Percentiles rank a stretch among this genome's conserved stretches.
Conservation (phyloP, 2,888 invertebrate species). For the Aleiodes testaceus region DNA sequence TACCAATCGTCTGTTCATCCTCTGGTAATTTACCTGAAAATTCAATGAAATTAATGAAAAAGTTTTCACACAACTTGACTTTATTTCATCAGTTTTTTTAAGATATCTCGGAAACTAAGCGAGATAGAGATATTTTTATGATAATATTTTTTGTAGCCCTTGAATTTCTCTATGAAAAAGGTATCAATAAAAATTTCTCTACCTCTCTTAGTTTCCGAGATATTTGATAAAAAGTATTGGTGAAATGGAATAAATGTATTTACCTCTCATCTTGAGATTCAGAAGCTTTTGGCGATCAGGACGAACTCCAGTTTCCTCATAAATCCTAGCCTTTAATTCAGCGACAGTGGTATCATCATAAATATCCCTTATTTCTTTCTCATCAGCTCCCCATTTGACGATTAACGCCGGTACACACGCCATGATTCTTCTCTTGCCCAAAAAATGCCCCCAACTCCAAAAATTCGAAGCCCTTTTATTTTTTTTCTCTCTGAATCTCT, state of each 20-base stretch:
- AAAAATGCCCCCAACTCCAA: not conserved
- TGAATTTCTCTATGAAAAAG: too few species aligned
- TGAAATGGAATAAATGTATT: too few species aligned
- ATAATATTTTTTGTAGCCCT: too few species aligned
- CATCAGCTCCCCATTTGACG: constrained; percentile 96
- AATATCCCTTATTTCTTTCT: constrained; percentile 85
- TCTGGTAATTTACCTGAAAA: constrained; percentile 86
- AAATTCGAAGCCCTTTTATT: not conserved
- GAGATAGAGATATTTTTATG: too few species aligned
- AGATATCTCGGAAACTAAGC: too few species aligned
- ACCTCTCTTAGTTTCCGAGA: too few species aligned
- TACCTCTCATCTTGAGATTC: constrained; percentile 94
- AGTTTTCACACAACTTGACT: too few species aligned
- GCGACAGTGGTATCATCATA: constrained; percentile 86
- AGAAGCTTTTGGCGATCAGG: constrained; percentile 95
- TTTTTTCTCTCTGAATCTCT: not conserved
- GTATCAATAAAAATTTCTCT: too few species aligned
- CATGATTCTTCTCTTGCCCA: constrained; percentile 53
- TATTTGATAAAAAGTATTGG: too few species aligned
- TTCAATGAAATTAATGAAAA: too few species aligned
- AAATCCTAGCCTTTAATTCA: constrained; percentile 88
- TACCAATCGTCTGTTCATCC: constrained; percentile 84
- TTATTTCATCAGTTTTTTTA: too few species aligned
- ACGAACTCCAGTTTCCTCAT: constrained; percentile 90
- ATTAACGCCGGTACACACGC: constrained; percentile 75